These are phyloP conservation scores for Cenopis cana DNA, from an alignment of 2,888 invertebrate species.

Conservation along the genomic window DNA sequence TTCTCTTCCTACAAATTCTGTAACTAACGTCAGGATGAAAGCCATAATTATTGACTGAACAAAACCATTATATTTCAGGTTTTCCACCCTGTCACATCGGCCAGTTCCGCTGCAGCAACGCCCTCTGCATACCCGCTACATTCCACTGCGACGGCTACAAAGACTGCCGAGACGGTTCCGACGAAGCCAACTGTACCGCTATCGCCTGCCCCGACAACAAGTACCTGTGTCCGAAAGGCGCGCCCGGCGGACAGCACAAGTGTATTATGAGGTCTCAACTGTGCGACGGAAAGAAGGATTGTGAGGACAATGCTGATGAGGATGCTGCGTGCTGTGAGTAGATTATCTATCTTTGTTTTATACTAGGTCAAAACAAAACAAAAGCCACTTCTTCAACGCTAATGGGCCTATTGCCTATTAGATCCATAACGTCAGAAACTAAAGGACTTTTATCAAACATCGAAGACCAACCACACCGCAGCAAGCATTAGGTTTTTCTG, in stretches of 20 bases:
- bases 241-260: constrained; percentile 89
- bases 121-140: constrained; percentile 95
- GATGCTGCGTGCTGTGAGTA: constrained; percentile 94
- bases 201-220: constrained; percentile 95
- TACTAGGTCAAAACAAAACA: no score
- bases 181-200: constrained; percentile 94
- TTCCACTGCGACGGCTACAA: constrained; percentile 94
- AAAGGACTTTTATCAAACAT: no score
- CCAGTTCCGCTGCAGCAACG: constrained; percentile 97
- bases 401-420: no score
- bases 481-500: no score
- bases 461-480: no score
- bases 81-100: constrained; percentile 95
- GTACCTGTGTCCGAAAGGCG: constrained; percentile 93
- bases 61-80: constrained; percentile 78
- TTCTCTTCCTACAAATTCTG: no score
- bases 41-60: no score
- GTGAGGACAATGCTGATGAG: constrained; percentile 96
- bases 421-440: no score
- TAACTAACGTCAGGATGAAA: no score
- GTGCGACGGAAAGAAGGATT: constrained; percentile 96
- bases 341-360: background rate
- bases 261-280: constrained; percentile 95
- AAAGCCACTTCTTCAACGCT: no score
- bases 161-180: constrained; percentile 96